Evolutionary conservation across 1,140 invertebrate species (phyloP), one percentile per base, ranked within the genome.

Genomic region (Holcopasites calliopsidis): DNA sequence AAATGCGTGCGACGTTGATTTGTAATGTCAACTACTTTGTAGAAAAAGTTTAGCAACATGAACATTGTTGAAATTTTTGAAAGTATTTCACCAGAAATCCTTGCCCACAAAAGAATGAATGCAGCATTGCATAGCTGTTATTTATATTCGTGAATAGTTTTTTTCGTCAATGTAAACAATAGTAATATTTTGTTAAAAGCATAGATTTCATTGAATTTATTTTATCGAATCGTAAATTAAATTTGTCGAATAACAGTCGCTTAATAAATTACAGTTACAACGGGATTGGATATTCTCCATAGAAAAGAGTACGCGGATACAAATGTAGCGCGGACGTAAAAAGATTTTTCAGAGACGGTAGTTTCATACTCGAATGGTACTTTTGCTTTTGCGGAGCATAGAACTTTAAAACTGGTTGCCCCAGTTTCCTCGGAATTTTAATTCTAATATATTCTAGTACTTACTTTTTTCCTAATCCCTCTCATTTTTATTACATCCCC

Each of bases 381-480:
- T 75, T 61, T 42, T 50, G 44, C 58, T 76, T 44, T 61, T 42
- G 73, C 47, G 64, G 70, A 60, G 35, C 42, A 65, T 47, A 35
- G 64, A 58, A 50, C 77, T 81, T 75, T 81, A 70, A 80, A 81
- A 81, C 71, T 60, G 64, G 64, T 60, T 70, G 72, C 35, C 77
- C 79, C 50, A 81, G 57, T 81, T 81, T 50, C 72, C 40, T 31
- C 42, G 75, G 77, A 81, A 81, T 81, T 80, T 81, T 80, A 73
- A 81, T 80, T 78, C 52, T 47, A 74, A 70, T 65, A 81, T 64
- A 76, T 79, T 76, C 18, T n/a, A 40, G 33, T 50, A 23, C 60
- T 64, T 54, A 23, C 5, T 13, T 23, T n/a, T 38, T n/a, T 23
- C 3, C 26, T 1, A 35, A 8, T 21, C n/a, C 1, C 16, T 40